A percentile compares a stretch with the other conserved stretches of the same genome.
These are phyloP conservation scores for Eciton burchellii DNA, from an alignment of 1,140 invertebrate genomes.

Conservation along the genomic window DNA sequence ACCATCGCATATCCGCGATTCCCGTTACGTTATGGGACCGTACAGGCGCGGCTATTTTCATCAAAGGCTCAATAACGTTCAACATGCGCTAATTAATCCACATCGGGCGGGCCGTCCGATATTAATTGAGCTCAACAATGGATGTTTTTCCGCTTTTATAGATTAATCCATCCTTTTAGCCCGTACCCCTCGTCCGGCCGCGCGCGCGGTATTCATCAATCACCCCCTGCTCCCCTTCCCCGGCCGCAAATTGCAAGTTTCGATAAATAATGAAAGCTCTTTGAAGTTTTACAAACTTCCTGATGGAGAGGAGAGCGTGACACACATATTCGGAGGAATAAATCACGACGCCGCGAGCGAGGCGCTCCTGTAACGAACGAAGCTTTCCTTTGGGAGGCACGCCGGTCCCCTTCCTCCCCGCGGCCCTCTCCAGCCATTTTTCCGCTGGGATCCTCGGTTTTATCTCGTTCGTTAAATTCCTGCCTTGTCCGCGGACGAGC, in stretches of 20 bases:
- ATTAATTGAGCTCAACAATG: conserved; percentile 41
- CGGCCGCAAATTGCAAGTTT: conserved; percentile 49
- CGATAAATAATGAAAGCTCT: conserved; percentile 57
- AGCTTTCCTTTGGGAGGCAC: conserved; percentile 41
- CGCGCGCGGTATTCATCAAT: conserved; percentile 40
- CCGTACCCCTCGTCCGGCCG: background rate
- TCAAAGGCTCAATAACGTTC: conserved; percentile 14
- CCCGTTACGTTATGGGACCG: no score
- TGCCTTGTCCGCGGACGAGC: conserved; percentile 54
- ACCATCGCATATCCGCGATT: no score
- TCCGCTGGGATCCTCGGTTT: conserved; percentile 40
- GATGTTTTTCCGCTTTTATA: conserved; percentile 9
- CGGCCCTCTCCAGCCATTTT: background rate
- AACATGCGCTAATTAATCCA: conserved; percentile 29
- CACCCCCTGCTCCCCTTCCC: conserved; percentile 28
- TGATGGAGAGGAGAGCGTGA: conserved; percentile 42
- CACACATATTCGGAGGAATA: conserved; percentile 56
- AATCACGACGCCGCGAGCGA: conserved; percentile 30
- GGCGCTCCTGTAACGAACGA: conserved; percentile 50
- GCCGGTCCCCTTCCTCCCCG: background rate
- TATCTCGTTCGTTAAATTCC: conserved; percentile 69
- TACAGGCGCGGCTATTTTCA: background rate
- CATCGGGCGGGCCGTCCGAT: conserved; percentile 1
- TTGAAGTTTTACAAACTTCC: conserved; percentile 58
- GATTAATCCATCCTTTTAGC: conserved; percentile 34